phyloP scores from a whole-genome alignment of 2,888 invertebrate species.

The Exocentrus adspersus region DNA sequence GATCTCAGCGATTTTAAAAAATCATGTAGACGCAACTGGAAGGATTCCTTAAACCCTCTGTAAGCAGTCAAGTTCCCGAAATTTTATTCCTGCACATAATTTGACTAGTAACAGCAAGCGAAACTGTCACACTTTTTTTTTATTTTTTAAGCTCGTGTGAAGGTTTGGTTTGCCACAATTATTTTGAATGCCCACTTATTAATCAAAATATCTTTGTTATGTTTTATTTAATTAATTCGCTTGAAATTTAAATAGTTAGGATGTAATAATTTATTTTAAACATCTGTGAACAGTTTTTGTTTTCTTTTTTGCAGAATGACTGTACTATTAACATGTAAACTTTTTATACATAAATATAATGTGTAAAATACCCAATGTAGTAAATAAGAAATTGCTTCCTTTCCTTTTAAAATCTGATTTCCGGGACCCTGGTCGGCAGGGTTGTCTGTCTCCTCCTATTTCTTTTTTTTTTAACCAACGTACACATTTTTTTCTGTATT shows the following conservation, averaged over 20 bases:
- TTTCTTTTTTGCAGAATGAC: constrained; percentile 53
- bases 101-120: constrained; percentile 36
- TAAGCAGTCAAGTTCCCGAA: constrained; percentile 17
- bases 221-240: constrained; percentile 13
- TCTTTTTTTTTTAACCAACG: constrained; percentile 33
- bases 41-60: neutral
- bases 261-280: constrained; percentile 19
- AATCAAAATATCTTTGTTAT: constrained; percentile 16
- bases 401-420: constrained; percentile 27
- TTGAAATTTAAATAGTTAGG: constrained; percentile 20
- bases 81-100: constrained; percentile 26
- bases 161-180: constrained; percentile 16
- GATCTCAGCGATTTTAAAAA: constrained; percentile 10
- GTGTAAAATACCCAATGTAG: constrained; percentile 55
- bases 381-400: constrained; percentile 47
- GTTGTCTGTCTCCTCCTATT: constrained; percentile 50
- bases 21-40: constrained; percentile 12
- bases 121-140: constrained; percentile 31
- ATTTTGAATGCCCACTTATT: constrained; percentile 2
- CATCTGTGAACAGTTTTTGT: constrained; percentile 19
- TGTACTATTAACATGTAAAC: constrained; percentile 59
- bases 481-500: constrained; percentile 35
- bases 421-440: constrained; percentile 47
- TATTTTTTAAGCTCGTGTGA: constrained; percentile 18
- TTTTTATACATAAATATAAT: constrained; percentile 63